Evolutionary conservation across 1,140 invertebrate genomes (phyloP).

Genomic region (Diabrotica virgifera): DNA sequence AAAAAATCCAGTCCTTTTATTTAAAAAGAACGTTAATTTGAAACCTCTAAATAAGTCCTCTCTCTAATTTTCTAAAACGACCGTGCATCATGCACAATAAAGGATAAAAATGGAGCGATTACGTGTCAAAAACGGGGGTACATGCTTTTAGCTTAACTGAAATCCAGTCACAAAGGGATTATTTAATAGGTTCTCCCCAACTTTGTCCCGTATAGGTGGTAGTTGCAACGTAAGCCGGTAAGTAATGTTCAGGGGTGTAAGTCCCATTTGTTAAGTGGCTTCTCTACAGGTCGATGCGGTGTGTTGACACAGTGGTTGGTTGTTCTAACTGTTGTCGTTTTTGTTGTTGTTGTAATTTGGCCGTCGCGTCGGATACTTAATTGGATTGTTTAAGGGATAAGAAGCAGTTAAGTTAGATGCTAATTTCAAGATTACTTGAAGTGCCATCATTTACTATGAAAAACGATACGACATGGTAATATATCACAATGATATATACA

Average conservation of each 20-base stretch:
- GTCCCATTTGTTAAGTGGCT: neutral
- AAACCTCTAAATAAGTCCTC: neutral
- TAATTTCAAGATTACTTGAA: no score
- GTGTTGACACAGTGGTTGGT: neutral
- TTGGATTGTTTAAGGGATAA: no score
- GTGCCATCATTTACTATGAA: no score
- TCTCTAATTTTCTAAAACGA: neutral
- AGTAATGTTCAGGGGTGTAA: neutral
- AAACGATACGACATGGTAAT: no score
- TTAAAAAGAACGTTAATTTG: no score
- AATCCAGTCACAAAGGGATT: slow-evolving; percentile 2
- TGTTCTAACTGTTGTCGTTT: neutral
- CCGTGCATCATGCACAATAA: neutral
- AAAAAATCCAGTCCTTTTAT: no score
- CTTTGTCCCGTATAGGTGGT: neutral
- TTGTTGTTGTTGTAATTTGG: neutral
- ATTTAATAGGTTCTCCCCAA: slow-evolving; percentile 3
- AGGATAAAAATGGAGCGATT: neutral
- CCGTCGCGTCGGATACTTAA: no score
- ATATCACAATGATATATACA: no score
- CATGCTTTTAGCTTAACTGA: neutral
- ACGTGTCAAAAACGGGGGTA: neutral
- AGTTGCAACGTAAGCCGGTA: neutral
- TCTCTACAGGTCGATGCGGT: neutral
- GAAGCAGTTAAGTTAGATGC: no score